phyloP scores from a whole-genome alignment of 1,140 invertebrate species.

The Brachystomella parvula region DNA sequence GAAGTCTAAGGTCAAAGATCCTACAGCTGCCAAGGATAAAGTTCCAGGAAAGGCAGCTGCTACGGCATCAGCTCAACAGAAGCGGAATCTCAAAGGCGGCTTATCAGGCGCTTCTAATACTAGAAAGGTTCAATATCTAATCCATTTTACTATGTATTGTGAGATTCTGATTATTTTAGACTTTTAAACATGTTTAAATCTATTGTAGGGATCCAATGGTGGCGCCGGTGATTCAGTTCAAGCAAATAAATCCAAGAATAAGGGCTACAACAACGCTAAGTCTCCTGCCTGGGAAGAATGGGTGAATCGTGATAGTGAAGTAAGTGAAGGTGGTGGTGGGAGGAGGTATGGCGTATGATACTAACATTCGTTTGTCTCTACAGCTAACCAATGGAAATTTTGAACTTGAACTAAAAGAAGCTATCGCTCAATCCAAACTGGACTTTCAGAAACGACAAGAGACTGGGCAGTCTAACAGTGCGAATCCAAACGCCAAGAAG shows the following conservation, averaged over 20 bases:
- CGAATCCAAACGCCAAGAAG: constrained; percentile 48
- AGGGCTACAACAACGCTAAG: neutral
- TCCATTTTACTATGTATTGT: too few relatives aligned
- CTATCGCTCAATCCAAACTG: constrained; percentile 58
- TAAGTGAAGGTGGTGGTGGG: neutral
- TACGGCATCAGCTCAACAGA: neutral
- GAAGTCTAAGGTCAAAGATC: constrained; percentile 14
- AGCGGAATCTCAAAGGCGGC: neutral
- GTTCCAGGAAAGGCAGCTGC: neutral
- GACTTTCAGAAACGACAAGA: constrained; percentile 52
- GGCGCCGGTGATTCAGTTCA: neutral
- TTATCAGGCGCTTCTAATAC: neutral
- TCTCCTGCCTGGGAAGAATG: constrained; percentile 17
- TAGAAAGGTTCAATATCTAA: too few relatives aligned
- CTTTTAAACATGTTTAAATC: neutral
- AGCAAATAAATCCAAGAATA: neutral
- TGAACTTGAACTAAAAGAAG: constrained; percentile 58
- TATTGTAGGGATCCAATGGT: too few relatives aligned
- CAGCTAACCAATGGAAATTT: constrained; percentile 40
- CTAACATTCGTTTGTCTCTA: neutral
- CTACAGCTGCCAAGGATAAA: neutral
- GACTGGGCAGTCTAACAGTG: constrained; percentile 48
- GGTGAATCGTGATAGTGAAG: constrained; percentile 21
- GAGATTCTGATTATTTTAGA: neutral
- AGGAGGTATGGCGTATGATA: neutral